These are phyloP conservation scores for Cochlearius cochlearius DNA, from an alignment of 2,113 vertebrate genomes.

Conservation along the genomic window DNA sequence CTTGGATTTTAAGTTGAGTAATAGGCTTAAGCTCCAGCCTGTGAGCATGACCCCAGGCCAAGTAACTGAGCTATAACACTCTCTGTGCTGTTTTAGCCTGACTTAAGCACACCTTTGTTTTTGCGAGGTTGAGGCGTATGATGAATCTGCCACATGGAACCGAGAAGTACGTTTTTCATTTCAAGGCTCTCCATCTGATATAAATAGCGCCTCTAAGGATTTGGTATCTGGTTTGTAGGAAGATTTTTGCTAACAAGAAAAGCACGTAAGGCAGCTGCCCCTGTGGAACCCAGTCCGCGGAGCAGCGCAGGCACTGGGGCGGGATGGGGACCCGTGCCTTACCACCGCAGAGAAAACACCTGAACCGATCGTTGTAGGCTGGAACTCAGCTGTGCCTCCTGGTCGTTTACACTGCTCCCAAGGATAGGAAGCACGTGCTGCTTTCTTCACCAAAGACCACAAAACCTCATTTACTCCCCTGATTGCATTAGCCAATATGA, in stretches of 20 bases:
- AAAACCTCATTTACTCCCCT: slow-evolving; percentile 57
- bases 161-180: not conserved
- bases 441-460: not conserved
- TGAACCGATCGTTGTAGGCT: not conserved
- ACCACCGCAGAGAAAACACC: not conserved
- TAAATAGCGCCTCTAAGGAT: not conserved
- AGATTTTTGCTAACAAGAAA: not conserved
- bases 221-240: not conserved
- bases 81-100: not conserved
- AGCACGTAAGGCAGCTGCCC: not conserved
- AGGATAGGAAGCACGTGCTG: not conserved
- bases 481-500: slow-evolving; percentile 71
- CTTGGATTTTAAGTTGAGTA: not conserved
- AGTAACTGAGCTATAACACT: fast-evolving
- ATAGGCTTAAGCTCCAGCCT: not conserved
- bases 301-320: not conserved
- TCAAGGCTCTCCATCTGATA: not conserved
- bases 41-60: not conserved
- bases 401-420: not conserved
- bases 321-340: not conserved
- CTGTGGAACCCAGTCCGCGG: fast-evolving
- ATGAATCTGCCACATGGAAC: not conserved
- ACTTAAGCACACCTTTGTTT: not conserved
- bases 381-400: not conserved
- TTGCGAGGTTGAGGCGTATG: not conserved